Conservation (phyloP, 2,113 vertebrate genomes). For the Diadophis punctatus region DNA sequence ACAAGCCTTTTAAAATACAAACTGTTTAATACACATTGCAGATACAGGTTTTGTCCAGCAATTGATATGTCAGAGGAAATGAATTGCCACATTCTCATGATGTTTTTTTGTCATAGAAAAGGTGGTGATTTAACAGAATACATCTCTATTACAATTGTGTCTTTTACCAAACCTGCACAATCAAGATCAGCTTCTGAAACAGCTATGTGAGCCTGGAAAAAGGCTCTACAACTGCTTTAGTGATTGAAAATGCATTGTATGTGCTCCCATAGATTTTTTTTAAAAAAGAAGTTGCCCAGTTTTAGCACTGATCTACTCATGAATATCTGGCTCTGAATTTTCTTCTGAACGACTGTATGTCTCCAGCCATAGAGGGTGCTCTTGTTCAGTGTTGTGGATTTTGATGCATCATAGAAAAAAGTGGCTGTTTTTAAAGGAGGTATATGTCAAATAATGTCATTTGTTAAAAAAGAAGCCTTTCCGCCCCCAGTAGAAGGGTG, state of each 20-base stretch:
- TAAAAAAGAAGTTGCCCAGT: neutral
- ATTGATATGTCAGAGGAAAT: neutral
- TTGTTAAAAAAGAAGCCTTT: neutral
- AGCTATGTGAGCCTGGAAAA: neutral
- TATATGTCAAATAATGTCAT: neutral
- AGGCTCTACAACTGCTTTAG: neutral
- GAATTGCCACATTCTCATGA: neutral
- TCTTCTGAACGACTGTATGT: neutral
- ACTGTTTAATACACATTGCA: no score
- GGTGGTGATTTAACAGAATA: neutral
- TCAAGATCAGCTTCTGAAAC: neutral
- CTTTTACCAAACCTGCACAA: neutral
- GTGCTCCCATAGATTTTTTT: neutral
- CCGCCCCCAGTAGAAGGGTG: no score
- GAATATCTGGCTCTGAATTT: neutral
- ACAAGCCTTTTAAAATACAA: neutral
- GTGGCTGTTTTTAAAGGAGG: neutral
- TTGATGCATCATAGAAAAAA: neutral
- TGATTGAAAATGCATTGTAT: neutral
- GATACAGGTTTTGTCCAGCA: neutral
- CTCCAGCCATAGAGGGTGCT: neutral
- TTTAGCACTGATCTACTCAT: neutral
- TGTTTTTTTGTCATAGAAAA: neutral
- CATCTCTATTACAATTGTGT: neutral
- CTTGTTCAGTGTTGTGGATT: neutral